Evolutionary conservation across 2,888 invertebrate genomes (phyloP), one percentile per base, ranked within the genome.

Genomic region (Pristionchus entomophagus): DNA sequence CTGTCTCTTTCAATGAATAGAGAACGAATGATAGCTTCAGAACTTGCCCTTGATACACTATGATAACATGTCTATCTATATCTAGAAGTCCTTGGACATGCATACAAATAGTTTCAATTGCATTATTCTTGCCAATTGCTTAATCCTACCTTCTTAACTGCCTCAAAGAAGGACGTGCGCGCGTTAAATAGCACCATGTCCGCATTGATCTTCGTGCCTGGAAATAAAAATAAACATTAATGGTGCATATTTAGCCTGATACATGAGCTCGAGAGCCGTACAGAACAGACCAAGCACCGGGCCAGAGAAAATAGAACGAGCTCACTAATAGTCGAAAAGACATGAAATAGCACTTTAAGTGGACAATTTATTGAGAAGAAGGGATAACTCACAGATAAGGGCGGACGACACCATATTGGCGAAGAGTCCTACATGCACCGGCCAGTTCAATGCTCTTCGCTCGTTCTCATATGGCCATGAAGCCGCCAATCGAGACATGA

Each of bases 201-300:
- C 4, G 91, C 87, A 84, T 90, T 91, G 87, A 92, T 91, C 77
- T 89, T 88, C 1, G 89, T 88, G 32, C 91, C 92, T 91, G 73
- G n/a, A 85, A 90, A 83, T 45, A 56, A 49, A 32, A 38, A 8
- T 73, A 38, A 10, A 8, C 26, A 38, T 38, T 69, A 38, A 69
- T 69, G 2, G 17, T 4, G 35, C 3, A 35, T 22, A 32, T 14
- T 19, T 26, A 26, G 59, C n/a, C n/a, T n/a, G n/a, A n/a, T n/a
- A n/a, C n/a, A n/a, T n/a, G n/a, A n/a, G n/a, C n/a, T n/a, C n/a
- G n/a, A n/a, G n/a, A n/a, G n/a, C n/a, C n/a, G n/a, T 56, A 56
- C 10, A 56, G n/a, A 56, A 56, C n/a, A 56, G 5, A 56, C 56
- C n/a, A n/a, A n/a, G n/a, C n/a, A n/a, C n/a, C n/a, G n/a, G n/a